These are phyloP conservation scores for Pipa parva DNA, from an alignment of 2,113 vertebrate species.

Conservation along the genomic window DNA sequence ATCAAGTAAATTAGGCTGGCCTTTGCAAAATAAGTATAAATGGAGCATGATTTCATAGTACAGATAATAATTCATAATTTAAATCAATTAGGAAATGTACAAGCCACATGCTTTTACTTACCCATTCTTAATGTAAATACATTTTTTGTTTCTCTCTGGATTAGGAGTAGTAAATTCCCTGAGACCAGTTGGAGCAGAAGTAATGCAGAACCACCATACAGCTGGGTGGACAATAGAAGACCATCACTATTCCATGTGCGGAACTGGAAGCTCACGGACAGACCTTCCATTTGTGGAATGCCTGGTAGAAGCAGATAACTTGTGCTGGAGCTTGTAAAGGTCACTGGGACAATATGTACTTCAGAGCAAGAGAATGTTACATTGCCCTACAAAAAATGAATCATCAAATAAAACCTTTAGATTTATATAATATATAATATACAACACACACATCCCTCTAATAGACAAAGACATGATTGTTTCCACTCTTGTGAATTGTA, in stretches of 20 bases:
- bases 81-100: too few species aligned
- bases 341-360: constrained; percentile 81
- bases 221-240: constrained; percentile 72
- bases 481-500: too few species aligned
- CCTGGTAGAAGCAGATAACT: constrained; percentile 85
- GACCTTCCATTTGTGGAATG: constrained; percentile 65
- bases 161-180: constrained; percentile 67
- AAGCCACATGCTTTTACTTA: too few species aligned
- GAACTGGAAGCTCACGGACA: constrained; percentile 88
- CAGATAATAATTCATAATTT: too few species aligned
- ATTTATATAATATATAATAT: too few species aligned
- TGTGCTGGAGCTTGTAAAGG: constrained; percentile 74
- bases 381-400: constrained; percentile 86
- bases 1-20: too few species aligned
- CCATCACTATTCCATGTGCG: constrained; percentile 90
- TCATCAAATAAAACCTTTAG: too few species aligned
- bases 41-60: too few species aligned
- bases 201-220: constrained; percentile 68
- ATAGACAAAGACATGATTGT: too few species aligned
- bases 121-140: constrained; percentile 71
- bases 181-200: constrained; percentile 72
- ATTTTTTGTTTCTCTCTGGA: constrained; percentile 64
- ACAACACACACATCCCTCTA: too few species aligned
- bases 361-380: constrained; percentile 93
- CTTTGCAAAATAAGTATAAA: too few species aligned